A percentile compares a stretch with the other conserved stretches of the same genome.
Conservation (phyloP, 1,140 invertebrate species). For the Lepidurus packardi region DNA sequence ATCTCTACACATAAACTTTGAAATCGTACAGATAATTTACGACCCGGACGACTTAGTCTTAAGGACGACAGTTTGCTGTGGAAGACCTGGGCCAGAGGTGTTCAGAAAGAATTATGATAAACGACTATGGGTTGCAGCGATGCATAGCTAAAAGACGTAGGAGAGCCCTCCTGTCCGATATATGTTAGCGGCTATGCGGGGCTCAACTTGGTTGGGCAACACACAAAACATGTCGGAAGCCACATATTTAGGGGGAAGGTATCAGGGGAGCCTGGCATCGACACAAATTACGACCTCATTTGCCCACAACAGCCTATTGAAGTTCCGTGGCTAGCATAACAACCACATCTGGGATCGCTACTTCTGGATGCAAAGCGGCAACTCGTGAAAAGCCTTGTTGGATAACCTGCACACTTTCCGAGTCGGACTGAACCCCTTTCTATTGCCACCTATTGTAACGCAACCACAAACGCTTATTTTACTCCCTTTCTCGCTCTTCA, state of each 20-base stretch:
- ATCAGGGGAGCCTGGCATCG: constrained; percentile 6
- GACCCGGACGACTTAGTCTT: not conserved
- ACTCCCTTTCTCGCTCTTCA: not conserved
- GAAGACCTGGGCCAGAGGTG: not conserved
- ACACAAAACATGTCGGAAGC: constrained; percentile 5
- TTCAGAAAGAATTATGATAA: constrained; percentile 1
- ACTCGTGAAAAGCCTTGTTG: constrained; percentile 2
- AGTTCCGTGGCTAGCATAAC: constrained; percentile 15
- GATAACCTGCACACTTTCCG: constrained; percentile 13
- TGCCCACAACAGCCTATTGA: constrained; percentile 21
- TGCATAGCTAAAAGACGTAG: constrained; percentile 3
- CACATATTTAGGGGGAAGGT: constrained; percentile 14
- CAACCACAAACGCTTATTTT: not conserved
- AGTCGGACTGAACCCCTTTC: not conserved
- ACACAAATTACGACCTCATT: constrained; percentile 19
- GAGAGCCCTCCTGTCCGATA: constrained; percentile 1
- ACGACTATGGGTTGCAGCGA: constrained; percentile 13
- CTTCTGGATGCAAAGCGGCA: constrained; percentile 2
- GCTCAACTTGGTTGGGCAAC: not conserved
- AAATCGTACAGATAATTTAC: not conserved
- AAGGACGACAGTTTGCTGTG: not conserved
- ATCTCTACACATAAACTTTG: not conserved
- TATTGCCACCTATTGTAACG: not conserved
- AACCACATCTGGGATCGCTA: constrained; percentile 18
- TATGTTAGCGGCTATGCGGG: constrained; percentile 3